A percentile compares a stretch with the other conserved stretches of the same genome.
Evolutionary conservation across 2,113 vertebrate species (phyloP).

Genomic region (Chloropsis hardwickii): DNA sequence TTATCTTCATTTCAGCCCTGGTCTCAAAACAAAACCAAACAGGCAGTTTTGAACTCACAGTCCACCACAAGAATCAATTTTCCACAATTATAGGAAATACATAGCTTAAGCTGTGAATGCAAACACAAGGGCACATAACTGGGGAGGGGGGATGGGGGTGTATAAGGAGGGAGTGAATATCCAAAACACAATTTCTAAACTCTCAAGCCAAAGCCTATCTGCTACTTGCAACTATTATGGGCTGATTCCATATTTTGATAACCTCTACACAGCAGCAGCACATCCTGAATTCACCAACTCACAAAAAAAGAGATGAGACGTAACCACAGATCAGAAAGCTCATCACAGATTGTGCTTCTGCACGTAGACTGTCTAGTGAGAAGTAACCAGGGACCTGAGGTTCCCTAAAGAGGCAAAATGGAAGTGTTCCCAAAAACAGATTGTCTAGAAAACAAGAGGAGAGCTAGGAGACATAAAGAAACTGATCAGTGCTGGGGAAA

Average conservation of each 20-base stretch:
- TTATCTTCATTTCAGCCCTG: neutral
- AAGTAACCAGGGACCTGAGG: neutral
- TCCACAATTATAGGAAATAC: neutral
- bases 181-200: neutral
- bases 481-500: fast-evolving
- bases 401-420: neutral
- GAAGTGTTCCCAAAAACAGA: neutral
- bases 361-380: neutral
- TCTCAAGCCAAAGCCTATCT: neutral
- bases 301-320: neutral
- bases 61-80: neutral
- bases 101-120: neutral
- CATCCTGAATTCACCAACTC: neutral
- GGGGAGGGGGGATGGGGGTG: fast-evolving
- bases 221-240: neutral
- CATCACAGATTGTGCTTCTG: fast-evolving
- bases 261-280: neutral
- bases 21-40: neutral
- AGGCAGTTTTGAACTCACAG: neutral
- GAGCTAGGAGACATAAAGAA: neutral
- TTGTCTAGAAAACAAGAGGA: neutral
- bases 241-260: neutral
- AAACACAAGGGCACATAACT: neutral
- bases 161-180: neutral
- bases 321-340: neutral